Conservation (phyloP, 2,113 vertebrate species). For the Carassius auratus region DNA sequence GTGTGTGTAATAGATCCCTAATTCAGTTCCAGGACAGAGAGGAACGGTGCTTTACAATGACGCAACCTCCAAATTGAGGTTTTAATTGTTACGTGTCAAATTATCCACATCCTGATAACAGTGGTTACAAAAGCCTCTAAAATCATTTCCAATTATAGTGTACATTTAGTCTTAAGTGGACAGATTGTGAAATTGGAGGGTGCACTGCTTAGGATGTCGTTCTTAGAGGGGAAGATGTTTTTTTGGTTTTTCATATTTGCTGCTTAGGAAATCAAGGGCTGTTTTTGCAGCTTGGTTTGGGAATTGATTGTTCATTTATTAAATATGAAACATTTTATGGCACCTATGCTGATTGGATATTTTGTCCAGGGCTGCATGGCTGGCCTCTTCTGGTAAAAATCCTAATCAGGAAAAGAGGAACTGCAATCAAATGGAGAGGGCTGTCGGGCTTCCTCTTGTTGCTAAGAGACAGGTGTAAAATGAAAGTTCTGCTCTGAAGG, state of each 20-base stretch:
- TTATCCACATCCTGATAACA: slow-evolving; percentile 41
- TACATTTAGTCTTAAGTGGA: slow-evolving; percentile 48
- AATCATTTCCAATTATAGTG: slow-evolving; percentile 41
- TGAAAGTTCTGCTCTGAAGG: slow-evolving; percentile 32
- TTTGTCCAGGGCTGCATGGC: slow-evolving; percentile 32
- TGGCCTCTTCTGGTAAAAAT: slow-evolving; percentile 50
- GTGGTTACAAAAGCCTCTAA: slow-evolving; percentile 38
- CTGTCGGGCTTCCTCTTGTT: slow-evolving; percentile 53
- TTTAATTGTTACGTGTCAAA: slow-evolving; percentile 34
- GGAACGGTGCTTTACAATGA: slow-evolving; percentile 24
- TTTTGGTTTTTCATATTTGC: background rate
- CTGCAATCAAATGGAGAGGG: slow-evolving; percentile 61
- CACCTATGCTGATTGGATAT: slow-evolving; percentile 35
- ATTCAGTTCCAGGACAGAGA: slow-evolving; percentile 44
- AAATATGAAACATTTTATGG: background rate
- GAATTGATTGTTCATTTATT: slow-evolving; percentile 22
- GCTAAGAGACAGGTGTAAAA: slow-evolving; percentile 64
- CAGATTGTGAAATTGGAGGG: slow-evolving; percentile 44
- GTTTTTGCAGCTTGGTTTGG: slow-evolving; percentile 13
- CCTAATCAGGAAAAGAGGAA: slow-evolving; percentile 57
- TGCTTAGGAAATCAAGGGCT: slow-evolving; percentile 1
- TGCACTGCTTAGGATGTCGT: slow-evolving; percentile 10
- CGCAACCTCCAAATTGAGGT: slow-evolving; percentile 31
- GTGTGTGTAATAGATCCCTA: slow-evolving; percentile 32
- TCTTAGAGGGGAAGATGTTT: slow-evolving; percentile 28